Percentiles rank a stretch among this genome's conserved stretches.
Conservation (phyloP, 1,140 invertebrate genomes). For the Sarcophaga peregrina region DNA sequence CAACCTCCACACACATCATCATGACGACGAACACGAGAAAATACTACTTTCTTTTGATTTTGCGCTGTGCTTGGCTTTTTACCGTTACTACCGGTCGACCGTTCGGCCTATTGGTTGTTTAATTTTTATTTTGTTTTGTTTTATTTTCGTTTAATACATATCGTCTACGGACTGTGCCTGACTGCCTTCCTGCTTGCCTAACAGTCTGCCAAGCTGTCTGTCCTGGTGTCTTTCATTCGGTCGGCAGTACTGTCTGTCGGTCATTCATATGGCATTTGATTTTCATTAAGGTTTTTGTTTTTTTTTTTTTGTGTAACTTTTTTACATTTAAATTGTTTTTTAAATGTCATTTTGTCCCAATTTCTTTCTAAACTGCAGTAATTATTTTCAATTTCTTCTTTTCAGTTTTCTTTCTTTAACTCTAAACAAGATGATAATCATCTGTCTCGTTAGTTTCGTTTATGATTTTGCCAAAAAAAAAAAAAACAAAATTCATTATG, state of each 20-base stretch:
- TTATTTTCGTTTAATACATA: background rate
- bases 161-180: background rate
- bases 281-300: background rate
- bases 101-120: background rate
- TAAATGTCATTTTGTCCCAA: slow-evolving; percentile 32
- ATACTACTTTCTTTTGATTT: slow-evolving; percentile 35
- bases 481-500: too few species aligned
- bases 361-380: slow-evolving; percentile 14
- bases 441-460: too few species aligned
- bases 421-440: too few species aligned
- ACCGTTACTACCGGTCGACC: slow-evolving; percentile 33
- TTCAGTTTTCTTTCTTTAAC: background rate
- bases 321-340: slow-evolving; percentile 15
- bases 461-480: too few species aligned
- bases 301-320: background rate
- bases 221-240: too few species aligned
- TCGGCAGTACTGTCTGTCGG: too few species aligned
- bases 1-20: slow-evolving; percentile 2
- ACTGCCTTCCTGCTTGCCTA: background rate
- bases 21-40: background rate
- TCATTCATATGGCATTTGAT: slow-evolving; percentile 20
- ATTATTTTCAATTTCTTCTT: slow-evolving; percentile 32
- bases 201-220: background rate
- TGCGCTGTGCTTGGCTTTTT: slow-evolving; percentile 12
- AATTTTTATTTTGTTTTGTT: too few species aligned